These are phyloP conservation scores for Oreamnos americanus DNA, from an alignment of 2,113 vertebrate genomes.

Conservation along the genomic window DNA sequence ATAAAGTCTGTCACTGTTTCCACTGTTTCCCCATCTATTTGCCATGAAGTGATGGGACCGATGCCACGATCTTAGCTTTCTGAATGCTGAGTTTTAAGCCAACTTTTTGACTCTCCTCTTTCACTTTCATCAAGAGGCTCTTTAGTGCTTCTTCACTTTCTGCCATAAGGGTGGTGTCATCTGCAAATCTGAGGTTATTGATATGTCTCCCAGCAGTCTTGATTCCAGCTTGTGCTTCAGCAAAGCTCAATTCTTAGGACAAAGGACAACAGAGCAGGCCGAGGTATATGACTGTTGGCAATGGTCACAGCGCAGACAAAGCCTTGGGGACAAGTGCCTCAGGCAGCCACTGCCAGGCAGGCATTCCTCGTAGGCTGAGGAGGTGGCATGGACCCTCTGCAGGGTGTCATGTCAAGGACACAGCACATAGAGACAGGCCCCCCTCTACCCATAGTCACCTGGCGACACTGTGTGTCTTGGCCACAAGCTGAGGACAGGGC, in stretches of 20 bases:
- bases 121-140: not conserved
- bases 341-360: not conserved
- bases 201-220: not conserved
- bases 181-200: not conserved
- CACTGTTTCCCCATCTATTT: not conserved
- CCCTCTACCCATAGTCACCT: rapidly evolving
- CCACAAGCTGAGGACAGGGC: not conserved
- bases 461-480: no score
- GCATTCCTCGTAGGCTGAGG: not conserved
- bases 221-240: not conserved
- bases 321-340: not conserved
- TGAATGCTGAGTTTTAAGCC: not conserved
- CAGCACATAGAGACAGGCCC: rapidly evolving
- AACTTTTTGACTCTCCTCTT: not conserved
- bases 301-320: rapidly evolving
- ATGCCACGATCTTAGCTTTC: not conserved
- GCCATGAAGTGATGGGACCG: not conserved
- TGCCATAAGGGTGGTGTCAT: not conserved
- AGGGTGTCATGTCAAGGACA: not conserved
- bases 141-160: not conserved
- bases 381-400: no score
- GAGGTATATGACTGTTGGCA: rapidly evolving
- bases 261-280: not conserved
- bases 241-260: not conserved
- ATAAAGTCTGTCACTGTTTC: not conserved